These are phyloP conservation scores for Drosophila infuscata DNA, from an alignment of 2,888 invertebrate genomes.

Conservation along the genomic window DNA sequence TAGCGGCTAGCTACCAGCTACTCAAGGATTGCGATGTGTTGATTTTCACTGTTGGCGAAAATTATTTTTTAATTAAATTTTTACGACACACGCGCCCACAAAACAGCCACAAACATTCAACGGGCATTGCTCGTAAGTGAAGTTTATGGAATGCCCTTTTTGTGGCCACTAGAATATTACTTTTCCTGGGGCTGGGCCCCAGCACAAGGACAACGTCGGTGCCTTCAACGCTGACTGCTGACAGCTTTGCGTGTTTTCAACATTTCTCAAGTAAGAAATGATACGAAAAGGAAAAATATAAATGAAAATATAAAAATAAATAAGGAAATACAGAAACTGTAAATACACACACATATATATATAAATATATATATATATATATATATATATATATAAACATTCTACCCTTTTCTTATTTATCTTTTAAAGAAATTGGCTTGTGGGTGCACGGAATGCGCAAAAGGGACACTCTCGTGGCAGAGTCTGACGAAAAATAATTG, in stretches of 20 bases:
- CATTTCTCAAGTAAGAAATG: conserved; percentile 58
- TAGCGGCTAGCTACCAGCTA: conserved; percentile 27
- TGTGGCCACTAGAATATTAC: conserved; percentile 44
- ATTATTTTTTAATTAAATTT: conserved; percentile 78
- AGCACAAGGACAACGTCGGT: conserved; percentile 36
- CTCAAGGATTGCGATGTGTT: conserved; percentile 61
- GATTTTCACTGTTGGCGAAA: conserved; percentile 73
- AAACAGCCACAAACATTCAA: conserved; percentile 30
- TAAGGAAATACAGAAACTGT: conserved; percentile 36
- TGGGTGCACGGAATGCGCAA: conserved; percentile 52
- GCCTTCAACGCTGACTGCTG: conserved; percentile 31
- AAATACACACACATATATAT: conserved; percentile 40
- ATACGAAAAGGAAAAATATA: conserved; percentile 17
- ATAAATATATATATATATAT: conserved; percentile 46
- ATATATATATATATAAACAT: conserved; percentile 67
- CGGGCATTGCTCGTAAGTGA: conserved; percentile 42
- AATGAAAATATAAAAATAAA: conserved; percentile 10
- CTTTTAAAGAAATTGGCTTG: conserved; percentile 40
- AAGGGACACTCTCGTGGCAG: conserved; percentile 34
- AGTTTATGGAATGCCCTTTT: conserved; percentile 56
- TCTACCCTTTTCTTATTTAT: conserved; percentile 66
- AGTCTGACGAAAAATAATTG: conserved; percentile 9
- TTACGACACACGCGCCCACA: conserved; percentile 66
- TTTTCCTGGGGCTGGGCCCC: conserved; percentile 38
- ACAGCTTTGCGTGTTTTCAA: conserved; percentile 63